phyloP scores from a whole-genome alignment of 2,113 vertebrate species.

The Myiagra hebetior region DNA sequence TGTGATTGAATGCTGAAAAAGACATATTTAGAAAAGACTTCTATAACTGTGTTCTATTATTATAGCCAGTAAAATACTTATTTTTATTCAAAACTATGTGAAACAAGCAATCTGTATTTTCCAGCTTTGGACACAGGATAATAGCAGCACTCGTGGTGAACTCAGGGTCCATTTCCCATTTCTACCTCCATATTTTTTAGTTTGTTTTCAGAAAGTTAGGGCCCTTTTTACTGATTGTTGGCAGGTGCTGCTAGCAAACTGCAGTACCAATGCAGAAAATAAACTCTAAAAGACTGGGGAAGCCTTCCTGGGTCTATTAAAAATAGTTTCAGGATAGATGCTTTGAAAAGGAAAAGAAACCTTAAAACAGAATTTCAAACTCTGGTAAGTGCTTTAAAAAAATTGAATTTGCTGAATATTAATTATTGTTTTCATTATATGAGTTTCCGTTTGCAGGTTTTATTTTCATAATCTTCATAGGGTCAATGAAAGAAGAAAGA shows the following conservation, averaged over 20 bases:
- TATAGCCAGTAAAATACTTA: background rate
- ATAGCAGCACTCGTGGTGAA: background rate
- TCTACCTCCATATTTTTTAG: background rate
- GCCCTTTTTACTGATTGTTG: background rate
- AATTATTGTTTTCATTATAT: background rate
- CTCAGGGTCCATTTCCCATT: background rate
- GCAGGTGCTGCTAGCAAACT: background rate
- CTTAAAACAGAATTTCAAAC: background rate
- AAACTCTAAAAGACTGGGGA: background rate
- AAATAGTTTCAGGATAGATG: background rate
- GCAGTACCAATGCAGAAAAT: background rate
- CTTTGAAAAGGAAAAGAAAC: background rate
- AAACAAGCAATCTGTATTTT: background rate
- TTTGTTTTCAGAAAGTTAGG: background rate
- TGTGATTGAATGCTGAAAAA: background rate
- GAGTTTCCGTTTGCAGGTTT: background rate
- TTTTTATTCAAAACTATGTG: background rate
- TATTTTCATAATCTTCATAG: background rate
- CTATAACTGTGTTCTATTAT: background rate
- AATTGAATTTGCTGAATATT: background rate
- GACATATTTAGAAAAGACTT: background rate
- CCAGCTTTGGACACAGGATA: background rate
- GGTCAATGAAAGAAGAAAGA: background rate
- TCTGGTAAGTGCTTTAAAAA: background rate
- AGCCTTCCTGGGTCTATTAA: background rate